These are phyloP conservation scores for Platyscapa corneri DNA, from an alignment of 1,140 invertebrate genomes.

Conservation along the genomic window DNA sequence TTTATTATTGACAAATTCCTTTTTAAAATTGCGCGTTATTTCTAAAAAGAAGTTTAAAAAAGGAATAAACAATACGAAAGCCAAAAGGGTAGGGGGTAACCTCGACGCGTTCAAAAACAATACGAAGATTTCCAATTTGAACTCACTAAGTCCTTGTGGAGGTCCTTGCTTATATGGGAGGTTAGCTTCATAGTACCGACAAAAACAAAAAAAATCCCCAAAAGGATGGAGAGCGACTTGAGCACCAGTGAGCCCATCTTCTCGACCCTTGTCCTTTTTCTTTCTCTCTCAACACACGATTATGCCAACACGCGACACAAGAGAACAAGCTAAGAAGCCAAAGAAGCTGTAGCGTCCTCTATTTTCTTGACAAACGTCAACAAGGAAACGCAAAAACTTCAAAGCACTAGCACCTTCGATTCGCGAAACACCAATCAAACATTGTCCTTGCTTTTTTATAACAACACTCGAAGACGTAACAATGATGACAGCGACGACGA, in stretches of 20 bases:
- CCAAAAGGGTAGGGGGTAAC: not conserved
- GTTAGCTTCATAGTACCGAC: constrained; percentile 94
- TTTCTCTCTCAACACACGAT: not conserved
- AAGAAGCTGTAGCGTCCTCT: constrained; percentile 1
- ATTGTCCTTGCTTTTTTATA: not conserved
- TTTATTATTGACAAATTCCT: not conserved
- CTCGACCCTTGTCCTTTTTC: constrained; percentile 5
- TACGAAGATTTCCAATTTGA: not conserved
- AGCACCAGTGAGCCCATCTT: constrained; percentile 86
- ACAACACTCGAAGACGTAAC: not conserved
- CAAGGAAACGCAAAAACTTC: too few relatives aligned
- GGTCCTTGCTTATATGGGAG: constrained; percentile 92
- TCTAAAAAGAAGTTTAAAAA: not conserved
- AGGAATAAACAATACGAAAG: not conserved
- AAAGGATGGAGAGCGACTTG: constrained; percentile 90
- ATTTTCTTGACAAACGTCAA: not conserved
- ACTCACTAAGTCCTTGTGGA: constrained; percentile 97
- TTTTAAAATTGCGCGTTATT: not conserved
- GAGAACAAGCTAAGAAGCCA: not conserved
- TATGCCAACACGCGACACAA: not conserved
- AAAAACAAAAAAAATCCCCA: constrained; percentile 97
- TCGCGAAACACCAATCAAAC: not conserved
- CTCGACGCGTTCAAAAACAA: not conserved
- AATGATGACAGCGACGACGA: not conserved
- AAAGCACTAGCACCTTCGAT: not conserved